Evolutionary conservation across 2,113 vertebrate species (phyloP).

Genomic region (Smithornis capensis): DNA sequence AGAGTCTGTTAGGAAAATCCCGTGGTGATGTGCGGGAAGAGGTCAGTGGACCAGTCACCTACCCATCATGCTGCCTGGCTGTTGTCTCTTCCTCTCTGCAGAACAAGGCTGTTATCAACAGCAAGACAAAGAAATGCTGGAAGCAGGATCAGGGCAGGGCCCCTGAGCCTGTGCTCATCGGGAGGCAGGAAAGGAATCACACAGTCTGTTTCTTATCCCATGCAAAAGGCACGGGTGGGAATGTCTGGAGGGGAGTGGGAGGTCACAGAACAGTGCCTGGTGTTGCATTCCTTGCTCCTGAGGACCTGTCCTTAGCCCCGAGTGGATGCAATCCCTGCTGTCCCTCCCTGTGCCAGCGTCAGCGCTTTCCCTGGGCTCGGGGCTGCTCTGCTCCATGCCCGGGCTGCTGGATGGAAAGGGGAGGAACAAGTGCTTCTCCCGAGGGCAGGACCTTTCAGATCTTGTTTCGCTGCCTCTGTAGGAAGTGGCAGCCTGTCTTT

Average conservation of each 20-base stretch:
- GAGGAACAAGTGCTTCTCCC: neutral
- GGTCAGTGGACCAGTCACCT: neutral
- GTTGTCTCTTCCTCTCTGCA: neutral
- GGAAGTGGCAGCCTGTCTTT: constrained; percentile 35
- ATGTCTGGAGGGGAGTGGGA: neutral
- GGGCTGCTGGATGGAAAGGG: neutral
- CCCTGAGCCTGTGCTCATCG: neutral
- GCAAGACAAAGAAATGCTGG: neutral
- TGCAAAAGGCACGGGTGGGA: neutral
- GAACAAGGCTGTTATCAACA: neutral
- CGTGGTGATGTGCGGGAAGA: rapidly evolving
- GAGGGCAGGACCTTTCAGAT: constrained; percentile 50
- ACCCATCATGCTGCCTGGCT: neutral
- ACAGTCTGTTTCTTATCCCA: neutral
- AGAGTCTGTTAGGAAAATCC: neutral
- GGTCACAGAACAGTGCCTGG: neutral
- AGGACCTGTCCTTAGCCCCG: neutral
- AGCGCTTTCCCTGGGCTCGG: neutral
- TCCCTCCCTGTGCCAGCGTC: neutral
- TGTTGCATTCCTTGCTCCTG: neutral
- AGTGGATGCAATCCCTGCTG: neutral
- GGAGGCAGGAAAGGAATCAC: neutral
- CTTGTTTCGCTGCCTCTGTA: neutral
- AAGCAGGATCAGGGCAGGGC: neutral
- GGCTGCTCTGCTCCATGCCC: neutral